These are phyloP conservation scores for Alloscopus bannaensis DNA, from an alignment of 2,888 invertebrate species.

Conservation along the genomic window DNA sequence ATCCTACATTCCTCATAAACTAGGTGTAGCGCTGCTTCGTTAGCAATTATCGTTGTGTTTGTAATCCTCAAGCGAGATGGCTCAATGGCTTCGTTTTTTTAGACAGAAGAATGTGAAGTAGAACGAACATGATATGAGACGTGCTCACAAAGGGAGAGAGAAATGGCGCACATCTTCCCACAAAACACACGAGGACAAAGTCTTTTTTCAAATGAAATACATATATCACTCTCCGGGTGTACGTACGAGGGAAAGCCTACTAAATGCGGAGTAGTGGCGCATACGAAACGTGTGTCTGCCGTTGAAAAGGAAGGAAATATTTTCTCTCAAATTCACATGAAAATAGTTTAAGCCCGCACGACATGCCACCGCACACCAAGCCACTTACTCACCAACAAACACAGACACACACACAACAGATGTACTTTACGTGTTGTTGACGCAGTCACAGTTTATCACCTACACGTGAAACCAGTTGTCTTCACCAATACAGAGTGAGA, in stretches of 20 bases:
- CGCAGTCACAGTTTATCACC: constrained; percentile 21
- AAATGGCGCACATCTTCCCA: neutral
- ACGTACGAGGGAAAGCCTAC: neutral
- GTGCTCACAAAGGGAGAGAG: neutral
- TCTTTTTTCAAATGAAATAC: neutral
- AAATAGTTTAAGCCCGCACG: neutral
- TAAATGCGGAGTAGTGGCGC: neutral
- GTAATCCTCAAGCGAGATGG: no score
- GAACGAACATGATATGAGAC: no score
- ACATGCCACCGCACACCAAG: constrained; percentile 23
- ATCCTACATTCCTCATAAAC: no score
- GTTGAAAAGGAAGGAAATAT: constrained; percentile 6
- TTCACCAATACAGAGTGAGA: neutral
- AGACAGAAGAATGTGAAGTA: no score
- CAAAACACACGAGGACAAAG: neutral
- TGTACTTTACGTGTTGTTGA: constrained; percentile 6
- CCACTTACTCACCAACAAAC: neutral
- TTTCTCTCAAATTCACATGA: constrained; percentile 8
- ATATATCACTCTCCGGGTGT: no score
- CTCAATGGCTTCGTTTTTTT: no score
- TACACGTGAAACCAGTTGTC: constrained; percentile 3
- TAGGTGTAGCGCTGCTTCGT: no score
- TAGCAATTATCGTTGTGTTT: no score
- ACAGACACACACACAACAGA: constrained; percentile 21
- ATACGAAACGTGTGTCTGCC: neutral